Evolutionary conservation across 1,140 invertebrate species (phyloP).

Genomic region (Ceratina australensis): DNA sequence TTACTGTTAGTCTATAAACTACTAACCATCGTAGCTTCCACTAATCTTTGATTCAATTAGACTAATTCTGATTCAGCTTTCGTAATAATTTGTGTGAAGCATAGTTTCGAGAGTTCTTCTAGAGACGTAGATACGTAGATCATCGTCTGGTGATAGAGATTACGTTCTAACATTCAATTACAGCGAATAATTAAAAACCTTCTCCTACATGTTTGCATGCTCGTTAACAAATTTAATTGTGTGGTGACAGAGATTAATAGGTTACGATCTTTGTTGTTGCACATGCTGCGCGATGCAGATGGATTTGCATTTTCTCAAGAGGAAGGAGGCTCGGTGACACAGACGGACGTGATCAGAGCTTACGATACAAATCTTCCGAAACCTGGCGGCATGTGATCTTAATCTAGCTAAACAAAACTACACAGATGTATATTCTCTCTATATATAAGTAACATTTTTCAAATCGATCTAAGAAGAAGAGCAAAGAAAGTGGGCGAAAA

Average conservation of each 20-base stretch:
- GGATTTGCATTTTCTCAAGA: conserved; percentile 99
- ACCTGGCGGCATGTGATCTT: conserved; percentile 85
- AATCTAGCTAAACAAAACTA: conserved; percentile 39
- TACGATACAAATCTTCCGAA: conserved; percentile 95
- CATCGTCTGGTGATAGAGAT: neutral
- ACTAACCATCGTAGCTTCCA: neutral
- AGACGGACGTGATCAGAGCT: conserved; percentile 94
- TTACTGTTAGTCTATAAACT: neutral
- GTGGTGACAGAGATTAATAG: conserved; percentile 51
- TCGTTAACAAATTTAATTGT: conserved; percentile 16
- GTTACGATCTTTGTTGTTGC: conserved; percentile 61
- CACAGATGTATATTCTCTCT: conserved; percentile 26
- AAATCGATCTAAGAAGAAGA: conserved; percentile 4
- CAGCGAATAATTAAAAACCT: neutral
- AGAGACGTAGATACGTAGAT: neutral
- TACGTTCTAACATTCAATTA: neutral
- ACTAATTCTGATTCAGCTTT: neutral
- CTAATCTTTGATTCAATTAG: neutral
- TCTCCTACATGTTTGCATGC: conserved; percentile 7
- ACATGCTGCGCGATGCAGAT: conserved; percentile 83
- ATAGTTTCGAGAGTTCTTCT: neutral
- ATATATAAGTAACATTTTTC: conserved; percentile 22
- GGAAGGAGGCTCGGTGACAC: conserved; percentile 95
- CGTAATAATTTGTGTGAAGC: neutral
- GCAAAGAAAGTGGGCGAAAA: neutral